Evolutionary conservation across 2,888 invertebrate genomes (phyloP).

Genomic region (Chouioia cunea): DNA sequence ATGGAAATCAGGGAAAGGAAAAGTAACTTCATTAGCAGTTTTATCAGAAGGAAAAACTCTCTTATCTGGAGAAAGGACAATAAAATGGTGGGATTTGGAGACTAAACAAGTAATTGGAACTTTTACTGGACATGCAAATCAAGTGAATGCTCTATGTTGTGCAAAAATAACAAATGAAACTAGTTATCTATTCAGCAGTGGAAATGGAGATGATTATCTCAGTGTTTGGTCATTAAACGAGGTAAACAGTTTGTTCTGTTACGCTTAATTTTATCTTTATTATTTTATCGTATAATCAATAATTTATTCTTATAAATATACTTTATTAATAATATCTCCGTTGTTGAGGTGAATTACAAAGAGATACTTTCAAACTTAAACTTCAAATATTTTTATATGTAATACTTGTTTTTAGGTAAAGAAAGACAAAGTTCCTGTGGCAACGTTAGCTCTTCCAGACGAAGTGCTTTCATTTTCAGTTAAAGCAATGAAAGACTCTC

Average conservation of each 20-base stretch:
- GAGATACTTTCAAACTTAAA: no score
- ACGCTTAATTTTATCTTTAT: no score
- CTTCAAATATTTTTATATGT: conserved; percentile 21
- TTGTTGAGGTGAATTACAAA: no score
- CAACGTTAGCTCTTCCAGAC: conserved; percentile 79
- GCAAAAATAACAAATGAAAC: conserved; percentile 56
- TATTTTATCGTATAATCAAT: conserved; percentile 9
- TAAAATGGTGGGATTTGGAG: conserved; percentile 76
- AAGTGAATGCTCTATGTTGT: conserved; percentile 70
- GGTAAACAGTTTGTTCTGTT: no score
- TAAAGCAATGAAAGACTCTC: conserved; percentile 69
- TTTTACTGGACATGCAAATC: conserved; percentile 76
- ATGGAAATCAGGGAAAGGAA: conserved; percentile 77
- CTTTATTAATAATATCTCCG: conserved; percentile 4
- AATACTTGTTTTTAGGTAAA: conserved; percentile 57
- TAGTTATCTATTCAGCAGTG: conserved; percentile 69
- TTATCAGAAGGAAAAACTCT: conserved; percentile 61
- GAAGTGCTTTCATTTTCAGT: conserved; percentile 73
- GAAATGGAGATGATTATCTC: conserved; percentile 69
- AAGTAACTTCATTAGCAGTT: conserved; percentile 68
- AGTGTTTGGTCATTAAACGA: conserved; percentile 70
- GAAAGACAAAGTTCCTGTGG: conserved; percentile 70
- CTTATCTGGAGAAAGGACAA: conserved; percentile 64
- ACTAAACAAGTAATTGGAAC: conserved; percentile 74
- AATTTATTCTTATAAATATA: conserved; percentile 1